phyloP scores from a whole-genome alignment of 2,113 vertebrate species.

The Mus musculus region GRCm39 chr5:96350001-96350500 shows the following conservation, averaged over 20 bases:
- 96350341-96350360: background rate
- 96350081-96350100: background rate
- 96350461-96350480: conserved; percentile 19
- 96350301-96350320: background rate
- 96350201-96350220: background rate
- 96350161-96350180: conserved; percentile 14
- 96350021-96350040: background rate
- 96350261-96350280: background rate
- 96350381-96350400: background rate
- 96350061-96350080: background rate
- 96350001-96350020: conserved; percentile 19
- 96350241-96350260: conserved; percentile 20
- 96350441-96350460: background rate
- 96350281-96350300: background rate
- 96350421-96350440: conserved; percentile 48
- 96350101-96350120: background rate
- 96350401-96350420: background rate
- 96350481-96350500: background rate
- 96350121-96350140: conserved; percentile 38
- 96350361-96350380: conserved; percentile 3
- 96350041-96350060: background rate
- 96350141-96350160: conserved; percentile 11
- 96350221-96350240: conserved; percentile 30
- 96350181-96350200: conserved; percentile 55
- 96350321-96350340: background rate